Evolutionary conservation across 2,888 invertebrate species (phyloP), one percentile per base, ranked within the genome.

Genomic region (Gonocerus acuteangulatus): DNA sequence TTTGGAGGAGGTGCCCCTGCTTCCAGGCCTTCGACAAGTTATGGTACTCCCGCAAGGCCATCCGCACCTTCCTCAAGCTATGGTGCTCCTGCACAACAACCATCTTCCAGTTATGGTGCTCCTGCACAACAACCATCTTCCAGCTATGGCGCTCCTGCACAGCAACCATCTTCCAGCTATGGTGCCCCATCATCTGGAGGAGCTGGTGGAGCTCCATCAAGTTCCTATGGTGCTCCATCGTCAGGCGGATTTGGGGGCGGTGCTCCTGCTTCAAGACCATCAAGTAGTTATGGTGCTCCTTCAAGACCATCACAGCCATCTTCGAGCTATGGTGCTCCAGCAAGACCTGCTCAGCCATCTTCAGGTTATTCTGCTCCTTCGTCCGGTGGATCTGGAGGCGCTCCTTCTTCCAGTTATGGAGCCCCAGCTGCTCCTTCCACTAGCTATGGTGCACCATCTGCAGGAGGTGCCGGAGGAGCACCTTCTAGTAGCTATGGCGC

Each of bases 91-190:
- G 15, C 57, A 13, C 27, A 57, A n/a, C 52, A 59, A 7, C 68
- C 62, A 9, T 49, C 60, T 4, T 22, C 45, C 19, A 66, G 61
- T 45, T 69, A 70, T 6, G 42, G 58, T 36, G 47, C 52, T 21
- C 47, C 54, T 19, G 16, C 45, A 44, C 49, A 49, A 16, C 6
- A 62, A 42, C 27, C 51, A 22, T 51, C 51, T 15, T 56, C 60
- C 13, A 64, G 61, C 47, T 69, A 68, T 58, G 68, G 67, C 7
- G 67, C 67, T 15, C 69, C 68, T 15, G 16, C 45, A 13, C 45
- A 42, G 11, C 13, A 44, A n/a, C 60, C 67, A 13, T 64, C 65
- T 15, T 16, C 47, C 32, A 51, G 44, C 32, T 62, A 65, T 44
- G 64, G 62, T 2, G 60, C 32, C 2, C 60, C 60, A 16, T 60